Conservation (phyloP, 2,113 vertebrate genomes). For the Phrynosoma blainvillii region DNA sequence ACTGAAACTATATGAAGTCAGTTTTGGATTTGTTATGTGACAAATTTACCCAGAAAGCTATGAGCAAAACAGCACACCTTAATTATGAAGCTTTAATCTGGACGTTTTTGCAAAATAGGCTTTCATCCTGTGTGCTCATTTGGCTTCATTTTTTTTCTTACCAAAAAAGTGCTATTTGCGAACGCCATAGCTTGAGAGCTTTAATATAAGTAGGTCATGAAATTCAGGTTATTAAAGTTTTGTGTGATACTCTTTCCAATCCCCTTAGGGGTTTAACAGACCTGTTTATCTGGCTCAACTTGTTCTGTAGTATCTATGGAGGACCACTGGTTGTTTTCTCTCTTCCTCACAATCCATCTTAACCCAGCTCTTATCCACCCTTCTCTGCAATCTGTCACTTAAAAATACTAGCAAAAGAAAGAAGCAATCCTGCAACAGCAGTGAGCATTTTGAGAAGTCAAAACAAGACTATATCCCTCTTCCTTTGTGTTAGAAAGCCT, state of each 20-base stretch:
- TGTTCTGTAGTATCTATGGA: constrained; percentile 84
- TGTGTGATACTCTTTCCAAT: constrained; percentile 83
- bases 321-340: constrained; percentile 81
- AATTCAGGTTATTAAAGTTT: constrained; percentile 82
- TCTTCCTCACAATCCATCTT: constrained; percentile 83
- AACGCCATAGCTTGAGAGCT: constrained; percentile 68
- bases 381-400: constrained; percentile 74
- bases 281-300: constrained; percentile 83
- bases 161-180: constrained; percentile 39
- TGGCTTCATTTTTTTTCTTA: constrained; percentile 57
- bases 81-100: constrained; percentile 11
- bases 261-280: constrained; percentile 73
- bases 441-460: constrained; percentile 65
- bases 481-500: constrained; percentile 72
- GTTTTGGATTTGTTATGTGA: not conserved
- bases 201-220: constrained; percentile 72
- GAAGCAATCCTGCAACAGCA: constrained; percentile 68
- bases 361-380: constrained; percentile 73
- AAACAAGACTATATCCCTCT: constrained; percentile 61
- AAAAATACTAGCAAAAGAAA: constrained; percentile 57
- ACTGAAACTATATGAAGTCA: not conserved
- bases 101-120: not conserved
- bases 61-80: not conserved
- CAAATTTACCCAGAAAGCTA: not conserved
- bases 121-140: constrained; percentile 12